phyloP scores from a whole-genome alignment of 2,888 invertebrate species.

The Ophion obscuratus region DNA sequence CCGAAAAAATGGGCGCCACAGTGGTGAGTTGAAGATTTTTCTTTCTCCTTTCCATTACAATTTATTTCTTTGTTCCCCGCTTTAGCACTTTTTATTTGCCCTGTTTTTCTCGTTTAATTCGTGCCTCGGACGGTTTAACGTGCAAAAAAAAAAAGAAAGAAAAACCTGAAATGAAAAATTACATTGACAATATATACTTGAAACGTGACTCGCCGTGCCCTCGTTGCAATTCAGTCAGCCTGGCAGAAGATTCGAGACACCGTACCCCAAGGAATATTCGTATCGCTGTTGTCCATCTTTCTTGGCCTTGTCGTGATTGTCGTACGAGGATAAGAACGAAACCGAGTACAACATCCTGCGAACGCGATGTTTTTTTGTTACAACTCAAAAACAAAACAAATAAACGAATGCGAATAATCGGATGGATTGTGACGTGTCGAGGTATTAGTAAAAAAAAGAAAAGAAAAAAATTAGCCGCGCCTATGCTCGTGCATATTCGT shows the following conservation, averaged over 20 bases:
- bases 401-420: not conserved
- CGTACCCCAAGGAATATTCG: slow-evolving; percentile 79
- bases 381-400: slow-evolving; percentile 11
- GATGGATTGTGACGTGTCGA: not conserved
- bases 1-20: slow-evolving; percentile 87
- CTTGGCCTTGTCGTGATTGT: slow-evolving; percentile 76
- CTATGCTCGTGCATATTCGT: slow-evolving; percentile 52
- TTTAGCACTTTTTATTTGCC: not conserved
- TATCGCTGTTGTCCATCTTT: slow-evolving; percentile 78
- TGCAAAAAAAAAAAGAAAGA: slow-evolving; percentile 9
- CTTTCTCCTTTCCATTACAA: slow-evolving; percentile 1
- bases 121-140: slow-evolving; percentile 5
- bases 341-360: not conserved
- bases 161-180: slow-evolving; percentile 33
- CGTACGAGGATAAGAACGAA: slow-evolving; percentile 72
- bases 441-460: slow-evolving; percentile 26
- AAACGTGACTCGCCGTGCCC: slow-evolving; percentile 46
- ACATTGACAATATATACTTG: slow-evolving; percentile 43
- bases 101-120: slow-evolving; percentile 6
- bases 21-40: slow-evolving; percentile 85
- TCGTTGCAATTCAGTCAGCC: slow-evolving; percentile 75
- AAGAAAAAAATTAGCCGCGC: slow-evolving; percentile 22
- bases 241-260: slow-evolving; percentile 78
- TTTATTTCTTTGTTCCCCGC: not conserved
- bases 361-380: not conserved